Percentiles rank a stretch among this genome's conserved stretches.
Conservation (phyloP, 2,888 invertebrate species). For the Plagodis dolabraria region DNA sequence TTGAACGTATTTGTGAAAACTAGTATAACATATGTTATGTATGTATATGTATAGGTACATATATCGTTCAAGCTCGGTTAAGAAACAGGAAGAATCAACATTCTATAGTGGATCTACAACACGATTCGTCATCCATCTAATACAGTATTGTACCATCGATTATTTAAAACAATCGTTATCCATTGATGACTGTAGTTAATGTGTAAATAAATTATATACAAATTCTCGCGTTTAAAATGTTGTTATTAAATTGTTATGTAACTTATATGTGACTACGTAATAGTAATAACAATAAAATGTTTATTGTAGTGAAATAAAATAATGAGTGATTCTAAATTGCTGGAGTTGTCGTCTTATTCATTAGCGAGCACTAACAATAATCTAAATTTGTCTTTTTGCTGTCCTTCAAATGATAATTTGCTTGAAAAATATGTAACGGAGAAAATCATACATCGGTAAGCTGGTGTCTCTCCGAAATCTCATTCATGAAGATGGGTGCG, state of each 20-base stretch:
- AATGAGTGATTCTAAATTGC: too few species aligned
- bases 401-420: too few species aligned
- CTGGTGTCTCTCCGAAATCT: too few species aligned
- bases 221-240: conserved; percentile 1
- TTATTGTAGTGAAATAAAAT: neutral
- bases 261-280: neutral
- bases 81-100: conserved; percentile 16
- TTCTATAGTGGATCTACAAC: conserved; percentile 1
- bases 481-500: too few species aligned
- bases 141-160: neutral
- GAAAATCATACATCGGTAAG: too few species aligned
- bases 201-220: conserved; percentile 11
- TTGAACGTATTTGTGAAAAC: conserved; percentile 29
- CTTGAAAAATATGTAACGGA: too few species aligned
- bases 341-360: too few species aligned
- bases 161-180: conserved; percentile 22
- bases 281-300: conserved; percentile 1
- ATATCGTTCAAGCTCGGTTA: conserved; percentile 5
- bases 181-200: conserved; percentile 11
- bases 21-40: conserved; percentile 10
- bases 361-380: too few species aligned
- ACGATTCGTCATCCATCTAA: conserved; percentile 15
- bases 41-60: too few species aligned
- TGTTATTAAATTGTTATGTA: conserved; percentile 11
- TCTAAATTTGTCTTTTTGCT: too few species aligned